Evolutionary conservation across 2,888 invertebrate species (phyloP), one percentile per base, ranked within the genome.

Genomic region (Archaeoteleia sp.): DNA sequence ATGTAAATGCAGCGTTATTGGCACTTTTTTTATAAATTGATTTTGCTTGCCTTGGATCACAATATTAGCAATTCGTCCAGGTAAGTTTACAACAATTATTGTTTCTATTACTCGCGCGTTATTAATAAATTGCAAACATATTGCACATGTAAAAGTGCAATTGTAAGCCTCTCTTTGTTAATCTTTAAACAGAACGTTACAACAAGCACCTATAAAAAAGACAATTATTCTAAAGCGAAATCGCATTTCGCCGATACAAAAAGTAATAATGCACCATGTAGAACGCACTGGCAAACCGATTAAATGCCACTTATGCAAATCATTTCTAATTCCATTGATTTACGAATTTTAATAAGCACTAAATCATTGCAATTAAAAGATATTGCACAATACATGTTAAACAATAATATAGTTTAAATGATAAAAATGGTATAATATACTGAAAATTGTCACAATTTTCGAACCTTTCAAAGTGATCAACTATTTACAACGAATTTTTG

Each of bases 121-220:
- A 53, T 53, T 25, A 34, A 42, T 53, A 34, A 53, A 14, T 35
- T 14, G 35, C 8, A 1, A 29, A 29, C 13, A 8, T n/a, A n/a
- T n/a, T n/a, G n/a, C n/a, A n/a, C n/a, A n/a, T n/a, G n/a, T n/a
- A 14, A 34, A 29, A 9, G 13, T 23, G 29, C 23, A 39, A 15
- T 12, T 25, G 37, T 4, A 12, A 10, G 2, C 25, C 34, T 43
- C 29, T 20, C n/a, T 9, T 42, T 42, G 13, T 27, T 55, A 12
- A 10, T 13, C 17, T 2, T 10, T 17, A n/a, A n/a, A n/a, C n/a
- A n/a, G 23, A 13, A 29, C 40, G 37, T 57, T 46, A 57, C 34
- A 40, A 48, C 7, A 42, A 58, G 58, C 58, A 58, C 48, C 58
- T 58, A 58, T 37, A 34, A 58, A 29, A 48, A n/a, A n/a, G 32